Conservation (phyloP, 2,113 vertebrate genomes). For the Gnathonemus longibarbis region DNA sequence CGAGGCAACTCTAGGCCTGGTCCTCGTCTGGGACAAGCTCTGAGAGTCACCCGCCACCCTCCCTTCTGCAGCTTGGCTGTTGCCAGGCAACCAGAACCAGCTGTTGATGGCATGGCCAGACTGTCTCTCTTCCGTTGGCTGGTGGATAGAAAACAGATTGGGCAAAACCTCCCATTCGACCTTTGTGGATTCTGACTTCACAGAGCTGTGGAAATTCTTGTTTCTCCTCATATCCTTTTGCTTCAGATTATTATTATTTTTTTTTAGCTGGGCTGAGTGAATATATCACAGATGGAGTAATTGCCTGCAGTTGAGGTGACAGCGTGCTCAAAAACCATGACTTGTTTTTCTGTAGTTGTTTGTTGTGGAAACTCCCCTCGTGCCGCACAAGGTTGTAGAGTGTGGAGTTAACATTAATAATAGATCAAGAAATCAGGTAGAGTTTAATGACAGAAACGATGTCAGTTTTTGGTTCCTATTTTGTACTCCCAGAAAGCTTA, state of each 20-base stretch:
- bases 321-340: background rate
- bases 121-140: constrained; percentile 26
- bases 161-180: constrained; percentile 43
- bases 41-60: constrained; percentile 28
- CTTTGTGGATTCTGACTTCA: constrained; percentile 52
- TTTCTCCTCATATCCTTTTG: constrained; percentile 54
- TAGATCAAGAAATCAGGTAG: background rate
- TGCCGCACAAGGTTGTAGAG: background rate
- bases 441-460: background rate
- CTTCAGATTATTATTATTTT: constrained; percentile 48
- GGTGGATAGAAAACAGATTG: constrained; percentile 36
- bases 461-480: background rate
- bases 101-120: constrained; percentile 52
- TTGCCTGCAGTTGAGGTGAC: constrained; percentile 12
- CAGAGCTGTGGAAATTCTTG: constrained; percentile 49
- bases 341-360: background rate
- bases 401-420: background rate
- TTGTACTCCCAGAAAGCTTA: background rate
- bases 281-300: constrained; percentile 22
- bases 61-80: constrained; percentile 50
- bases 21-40: background rate
- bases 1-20: background rate
- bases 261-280: constrained; percentile 39
- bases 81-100: constrained; percentile 66
- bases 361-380: background rate